Percentiles rank a stretch among this genome's conserved stretches.
Conservation (phyloP, 2,797 vertebrate genomes). For the Notoglanidium macrostoma region DNA sequence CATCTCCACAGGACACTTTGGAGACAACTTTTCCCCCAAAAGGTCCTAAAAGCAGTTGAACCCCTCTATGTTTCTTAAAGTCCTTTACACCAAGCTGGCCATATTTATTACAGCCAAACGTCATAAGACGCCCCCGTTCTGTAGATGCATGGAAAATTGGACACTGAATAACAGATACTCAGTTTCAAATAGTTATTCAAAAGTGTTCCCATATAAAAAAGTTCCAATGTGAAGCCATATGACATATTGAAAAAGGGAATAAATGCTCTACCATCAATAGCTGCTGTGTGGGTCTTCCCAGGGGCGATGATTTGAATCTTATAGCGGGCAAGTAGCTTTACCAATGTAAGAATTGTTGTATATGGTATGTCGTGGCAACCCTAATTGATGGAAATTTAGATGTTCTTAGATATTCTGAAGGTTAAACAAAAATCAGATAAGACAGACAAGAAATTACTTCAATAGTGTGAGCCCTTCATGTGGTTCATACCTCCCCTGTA, state of each 20-base stretch:
- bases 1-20: slow-evolving; percentile 95
- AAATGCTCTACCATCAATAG: slow-evolving; percentile 85
- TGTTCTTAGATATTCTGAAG: background rate
- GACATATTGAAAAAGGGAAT: background rate
- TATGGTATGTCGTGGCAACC: slow-evolving; percentile 89
- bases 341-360: slow-evolving; percentile 89
- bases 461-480: background rate
- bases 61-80: slow-evolving; percentile 92
- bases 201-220: background rate
- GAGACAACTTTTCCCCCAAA: slow-evolving; percentile 92
- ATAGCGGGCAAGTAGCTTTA: slow-evolving; percentile 91
- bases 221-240: background rate
- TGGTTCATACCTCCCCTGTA: slow-evolving; percentile 70
- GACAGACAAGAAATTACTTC: slow-evolving; percentile 17
- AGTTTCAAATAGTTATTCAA: background rate
- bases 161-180: background rate
- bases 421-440: background rate
- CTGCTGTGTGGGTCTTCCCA: slow-evolving; percentile 94
- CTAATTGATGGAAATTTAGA: slow-evolving; percentile 66
- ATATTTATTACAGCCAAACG: slow-evolving; percentile 96
- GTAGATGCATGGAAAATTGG: slow-evolving; percentile 41
- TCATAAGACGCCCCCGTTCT: slow-evolving; percentile 92
- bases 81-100: slow-evolving; percentile 96
- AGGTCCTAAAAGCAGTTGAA: slow-evolving; percentile 90
- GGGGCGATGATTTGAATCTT: slow-evolving; percentile 88